Evolutionary conservation across 2,797 vertebrate species (phyloP), one percentile per base, ranked within the genome.

Genomic region (Eutrigla gurnardus): DNA sequence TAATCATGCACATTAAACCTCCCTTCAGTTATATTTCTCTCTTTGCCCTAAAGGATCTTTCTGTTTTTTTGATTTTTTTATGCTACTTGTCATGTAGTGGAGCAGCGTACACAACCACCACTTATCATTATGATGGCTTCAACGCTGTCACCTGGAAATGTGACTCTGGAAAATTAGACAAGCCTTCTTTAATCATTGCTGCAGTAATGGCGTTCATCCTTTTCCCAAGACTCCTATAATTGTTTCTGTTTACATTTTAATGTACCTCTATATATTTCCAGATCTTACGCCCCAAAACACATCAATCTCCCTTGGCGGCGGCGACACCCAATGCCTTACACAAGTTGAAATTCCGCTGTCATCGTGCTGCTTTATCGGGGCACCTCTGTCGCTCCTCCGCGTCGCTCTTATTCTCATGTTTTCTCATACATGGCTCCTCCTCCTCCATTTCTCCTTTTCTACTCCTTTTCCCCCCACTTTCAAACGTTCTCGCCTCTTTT

Each of bases 101-200:
- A 32, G 78, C 55, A 36, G 77, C 76, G 63, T 68, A 73, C 67
- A 86, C 84, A 75, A 81, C 86, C 72, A 80, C 92, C 92, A 96
- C 96, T 96, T 94, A 96, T 97, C 96, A 97, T 92, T 40, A 78
- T 95, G 95, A 97, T 96, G 96, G 93, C 94, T 93, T 95, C 95
- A 96, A 96, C 95, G 94, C 93, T 93, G 91, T 89, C 91, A 87
- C 40, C 58, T 9, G 15, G 46, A 69, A 81, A 86, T 78, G 84
- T 76, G 73, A 73, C 75, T 72, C 69, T 66, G 70, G 66, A 78
- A 78, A 87, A 88, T 87, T 80, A 87, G 80, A 85, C 80, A 63
- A 65, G 69, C 65, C 61, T 64, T 39, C 70, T 76, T 63, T 59
- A 60, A 73, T 78, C 70, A 75, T 78, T 54, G 52, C 77, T 18